Percentiles rank a stretch among this genome's conserved stretches.
These are phyloP conservation scores for Upupa epops DNA, from an alignment of 2,113 vertebrate genomes.

Conservation along the genomic window DNA sequence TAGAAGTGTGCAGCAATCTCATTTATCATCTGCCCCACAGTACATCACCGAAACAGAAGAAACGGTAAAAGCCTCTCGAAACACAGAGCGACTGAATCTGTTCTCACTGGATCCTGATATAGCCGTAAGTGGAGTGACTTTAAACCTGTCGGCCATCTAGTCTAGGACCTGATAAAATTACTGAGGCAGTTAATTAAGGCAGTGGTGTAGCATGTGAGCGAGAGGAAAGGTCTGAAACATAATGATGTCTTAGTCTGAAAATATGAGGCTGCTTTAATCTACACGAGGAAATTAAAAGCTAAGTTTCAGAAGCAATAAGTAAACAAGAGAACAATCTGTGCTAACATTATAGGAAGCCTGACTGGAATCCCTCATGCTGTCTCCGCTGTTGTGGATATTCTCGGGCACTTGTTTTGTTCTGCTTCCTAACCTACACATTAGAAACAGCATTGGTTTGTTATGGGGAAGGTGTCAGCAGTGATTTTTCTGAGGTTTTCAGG, in stretches of 20 bases:
- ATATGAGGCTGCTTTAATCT: background rate
- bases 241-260: background rate
- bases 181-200: background rate
- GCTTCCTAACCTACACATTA: background rate
- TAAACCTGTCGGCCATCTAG: background rate
- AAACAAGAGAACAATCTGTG: background rate
- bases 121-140: slow-evolving; percentile 76
- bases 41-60: slow-evolving; percentile 96
- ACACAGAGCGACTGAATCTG: slow-evolving; percentile 88
- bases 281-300: background rate
- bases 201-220: background rate
- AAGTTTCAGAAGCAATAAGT: background rate
- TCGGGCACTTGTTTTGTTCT: background rate
- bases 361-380: background rate
- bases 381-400: background rate
- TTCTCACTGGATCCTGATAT: slow-evolving; percentile 95
- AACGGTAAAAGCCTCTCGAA: slow-evolving; percentile 82
- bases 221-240: background rate
- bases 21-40: slow-evolving; percentile 70
- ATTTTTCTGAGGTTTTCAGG: background rate
- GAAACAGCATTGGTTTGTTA: background rate
- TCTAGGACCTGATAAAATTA: background rate
- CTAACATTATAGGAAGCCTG: background rate
- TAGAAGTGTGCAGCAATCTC: slow-evolving; percentile 11
- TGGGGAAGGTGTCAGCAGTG: background rate